Percentiles rank a stretch among this genome's conserved stretches.
These are phyloP conservation scores for Gopherus evgoodei DNA, from an alignment of 2,113 vertebrate species.

Conservation along the genomic window DNA sequence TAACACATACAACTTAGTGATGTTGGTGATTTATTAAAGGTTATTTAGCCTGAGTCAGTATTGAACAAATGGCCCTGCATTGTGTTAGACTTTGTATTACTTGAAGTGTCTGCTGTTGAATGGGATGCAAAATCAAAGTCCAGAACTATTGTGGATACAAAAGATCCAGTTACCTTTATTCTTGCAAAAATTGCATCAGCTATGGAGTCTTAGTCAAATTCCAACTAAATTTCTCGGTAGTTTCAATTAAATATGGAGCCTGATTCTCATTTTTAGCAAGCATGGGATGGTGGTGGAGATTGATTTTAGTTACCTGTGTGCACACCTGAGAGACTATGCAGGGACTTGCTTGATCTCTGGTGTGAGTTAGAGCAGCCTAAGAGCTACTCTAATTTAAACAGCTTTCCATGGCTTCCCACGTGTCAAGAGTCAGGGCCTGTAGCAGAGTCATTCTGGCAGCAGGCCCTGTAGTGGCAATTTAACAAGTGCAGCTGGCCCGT, in stretches of 20 bases:
- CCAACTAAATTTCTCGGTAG: rapidly evolving
- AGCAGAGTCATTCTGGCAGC: no score
- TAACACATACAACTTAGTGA: neutral
- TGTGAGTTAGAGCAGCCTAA: neutral
- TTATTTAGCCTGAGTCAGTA: neutral
- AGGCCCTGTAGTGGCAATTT: neutral
- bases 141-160: neutral
- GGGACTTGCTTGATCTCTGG: neutral
- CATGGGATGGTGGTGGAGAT: neutral
- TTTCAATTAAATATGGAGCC: neutral
- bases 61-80: neutral
- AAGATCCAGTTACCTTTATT: neutral
- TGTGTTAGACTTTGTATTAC: neutral
- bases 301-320: constrained; percentile 12
- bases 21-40: neutral
- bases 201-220: rapidly evolving
- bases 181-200: neutral
- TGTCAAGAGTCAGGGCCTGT: neutral
- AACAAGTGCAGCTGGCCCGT: neutral
- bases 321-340: neutral
- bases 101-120: neutral
- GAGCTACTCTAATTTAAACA: constrained; percentile 29
- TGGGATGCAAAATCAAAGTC: neutral
- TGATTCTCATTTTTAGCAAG: neutral
- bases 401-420: neutral